phyloP scores from a whole-genome alignment of 2,888 invertebrate genomes.

The Drosophila borborema region DNA sequence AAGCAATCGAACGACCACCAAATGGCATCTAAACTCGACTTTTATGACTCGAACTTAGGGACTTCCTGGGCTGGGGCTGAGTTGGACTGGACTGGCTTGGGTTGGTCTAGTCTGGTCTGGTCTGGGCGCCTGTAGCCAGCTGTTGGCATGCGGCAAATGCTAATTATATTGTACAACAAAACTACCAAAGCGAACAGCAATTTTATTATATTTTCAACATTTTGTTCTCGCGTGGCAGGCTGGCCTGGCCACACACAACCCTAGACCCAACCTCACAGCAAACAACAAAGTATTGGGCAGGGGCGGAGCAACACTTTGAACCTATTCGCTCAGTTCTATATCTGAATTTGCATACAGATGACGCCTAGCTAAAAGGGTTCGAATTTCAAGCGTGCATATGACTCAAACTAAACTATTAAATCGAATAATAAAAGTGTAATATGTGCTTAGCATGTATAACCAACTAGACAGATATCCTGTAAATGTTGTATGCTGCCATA shows the following conservation, averaged over 20 bases:
- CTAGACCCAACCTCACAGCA: background rate
- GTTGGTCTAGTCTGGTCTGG: background rate
- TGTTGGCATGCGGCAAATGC: slow-evolving; percentile 66
- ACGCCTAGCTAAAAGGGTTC: slow-evolving; percentile 38
- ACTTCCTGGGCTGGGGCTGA: background rate
- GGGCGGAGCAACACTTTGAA: slow-evolving; percentile 15
- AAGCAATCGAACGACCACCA: slow-evolving; percentile 30
- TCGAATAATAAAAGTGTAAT: background rate
- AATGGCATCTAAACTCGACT: slow-evolving; percentile 41
- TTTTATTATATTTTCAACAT: slow-evolving; percentile 61
- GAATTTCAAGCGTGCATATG: slow-evolving; percentile 34
- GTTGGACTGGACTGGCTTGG: background rate
- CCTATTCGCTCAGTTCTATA: background rate
- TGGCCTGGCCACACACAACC: slow-evolving; percentile 18
- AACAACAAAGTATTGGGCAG: slow-evolving; percentile 7
- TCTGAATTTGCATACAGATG: slow-evolving; percentile 58
- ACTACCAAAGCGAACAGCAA: slow-evolving; percentile 44
- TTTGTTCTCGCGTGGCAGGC: slow-evolving; percentile 60
- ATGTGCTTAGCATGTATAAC: background rate
- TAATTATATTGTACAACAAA: slow-evolving; percentile 62
- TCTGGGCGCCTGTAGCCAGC: slow-evolving; percentile 47
- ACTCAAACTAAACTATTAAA: slow-evolving; percentile 42
- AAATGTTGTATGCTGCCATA: background rate
- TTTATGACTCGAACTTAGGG: slow-evolving; percentile 33
- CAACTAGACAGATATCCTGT: background rate